Evolutionary conservation across 2,797 vertebrate species (phyloP).

Genomic region (Ispidina picta): DNA sequence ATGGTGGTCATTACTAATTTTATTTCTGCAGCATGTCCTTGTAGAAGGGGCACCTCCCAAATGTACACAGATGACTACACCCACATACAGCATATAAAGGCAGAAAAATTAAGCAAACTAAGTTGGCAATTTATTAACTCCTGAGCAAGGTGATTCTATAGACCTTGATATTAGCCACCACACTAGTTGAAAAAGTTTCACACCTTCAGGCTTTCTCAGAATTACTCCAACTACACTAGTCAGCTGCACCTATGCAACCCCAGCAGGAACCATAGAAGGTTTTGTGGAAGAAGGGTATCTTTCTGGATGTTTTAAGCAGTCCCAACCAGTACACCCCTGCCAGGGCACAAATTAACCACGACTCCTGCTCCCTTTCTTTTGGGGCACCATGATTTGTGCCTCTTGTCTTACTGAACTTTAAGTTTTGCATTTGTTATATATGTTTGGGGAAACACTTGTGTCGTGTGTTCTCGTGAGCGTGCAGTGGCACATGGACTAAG

Average conservation of each 20-base stretch:
- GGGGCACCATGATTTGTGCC: not conserved
- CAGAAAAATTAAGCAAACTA: not conserved
- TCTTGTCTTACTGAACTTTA: not conserved
- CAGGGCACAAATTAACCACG: not conserved
- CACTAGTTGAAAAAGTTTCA: not conserved
- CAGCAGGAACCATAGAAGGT: not conserved
- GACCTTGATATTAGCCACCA: not conserved
- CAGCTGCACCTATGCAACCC: fast-evolving
- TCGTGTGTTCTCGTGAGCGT: fast-evolving
- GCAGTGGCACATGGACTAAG: not conserved
- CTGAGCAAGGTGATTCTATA: not conserved
- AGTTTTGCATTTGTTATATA: not conserved
- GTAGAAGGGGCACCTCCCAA: not conserved
- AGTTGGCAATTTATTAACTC: not conserved
- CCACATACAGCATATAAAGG: not conserved
- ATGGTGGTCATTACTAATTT: not conserved
- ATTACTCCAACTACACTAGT: not conserved
- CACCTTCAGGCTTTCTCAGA: not conserved
- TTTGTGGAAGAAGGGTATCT: not conserved
- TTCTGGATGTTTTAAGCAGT: not conserved
- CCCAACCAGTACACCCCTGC: not conserved
- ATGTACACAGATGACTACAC: not conserved
- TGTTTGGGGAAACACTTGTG: not conserved
- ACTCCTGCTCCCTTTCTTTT: not conserved
- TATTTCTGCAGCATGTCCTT: not conserved